Percentiles rank a stretch among this genome's conserved stretches.
phyloP scores from a whole-genome alignment of 2,797 vertebrate genomes.

The Crenichthys baileyi region DNA sequence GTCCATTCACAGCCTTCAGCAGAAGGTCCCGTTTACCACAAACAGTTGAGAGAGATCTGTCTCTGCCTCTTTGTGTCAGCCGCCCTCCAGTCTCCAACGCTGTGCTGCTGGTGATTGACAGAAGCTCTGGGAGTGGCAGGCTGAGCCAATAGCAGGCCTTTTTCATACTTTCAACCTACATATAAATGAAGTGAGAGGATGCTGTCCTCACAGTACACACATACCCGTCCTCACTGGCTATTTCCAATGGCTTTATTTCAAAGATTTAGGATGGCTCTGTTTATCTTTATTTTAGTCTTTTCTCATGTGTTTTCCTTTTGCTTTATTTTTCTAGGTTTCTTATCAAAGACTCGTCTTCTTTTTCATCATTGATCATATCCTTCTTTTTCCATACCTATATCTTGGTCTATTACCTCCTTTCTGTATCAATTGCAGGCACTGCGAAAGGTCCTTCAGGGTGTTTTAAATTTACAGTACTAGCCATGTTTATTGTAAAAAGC shows the following conservation, averaged over 20 bases:
- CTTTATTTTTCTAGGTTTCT: neutral
- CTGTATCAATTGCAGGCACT: too few species aligned
- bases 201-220: neutral
- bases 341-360: neutral
- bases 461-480: neutral
- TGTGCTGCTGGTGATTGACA: conserved; percentile 47
- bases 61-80: conserved; percentile 3
- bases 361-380: neutral
- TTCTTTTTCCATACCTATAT: neutral
- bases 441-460: neutral
- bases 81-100: neutral
- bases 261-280: conserved; percentile 18
- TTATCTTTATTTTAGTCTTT: conserved; percentile 42
- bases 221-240: neutral
- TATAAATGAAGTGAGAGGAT: conserved; percentile 9
- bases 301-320: neutral
- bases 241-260: conserved; percentile 31
- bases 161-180: conserved; percentile 22
- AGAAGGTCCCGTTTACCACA: conserved; percentile 4
- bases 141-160: conserved; percentile 11
- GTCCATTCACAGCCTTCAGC: neutral
- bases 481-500: neutral
- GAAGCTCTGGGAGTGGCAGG: conserved; percentile 5
- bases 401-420: too few species aligned
- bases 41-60: conserved; percentile 3